Evolutionary conservation across 2,113 vertebrate genomes (phyloP), one percentile per base, ranked within the genome.

Genomic region (Herpailurus yagouaroundi): DNA sequence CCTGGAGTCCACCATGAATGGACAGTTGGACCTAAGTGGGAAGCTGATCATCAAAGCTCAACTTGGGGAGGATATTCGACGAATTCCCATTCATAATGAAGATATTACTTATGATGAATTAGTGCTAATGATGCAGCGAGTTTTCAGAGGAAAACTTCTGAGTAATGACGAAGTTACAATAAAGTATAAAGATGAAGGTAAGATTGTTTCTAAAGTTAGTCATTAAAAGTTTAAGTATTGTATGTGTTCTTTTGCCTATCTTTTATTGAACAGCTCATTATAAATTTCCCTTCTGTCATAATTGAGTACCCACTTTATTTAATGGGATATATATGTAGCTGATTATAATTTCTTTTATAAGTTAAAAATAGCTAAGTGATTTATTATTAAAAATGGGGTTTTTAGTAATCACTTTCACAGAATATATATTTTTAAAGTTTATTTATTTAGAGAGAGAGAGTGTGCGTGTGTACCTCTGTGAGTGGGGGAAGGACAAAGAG

Each of bases 1-100:
- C 98, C 98, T 98, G 93, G 98, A 98, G 97, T 97, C 98, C 98
- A 99, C 98, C 98, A 99, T 99, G 99, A 99, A 99, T 92, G 99
- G 99, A 95, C 99, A 99, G 98, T 99, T 99, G 99, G 99, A 99
- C 98, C 98, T 99, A 95, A 99, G 99, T 91, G 99, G 99, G 97
- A 99, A 99, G 98, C 99, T 99, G 97, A 99, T 99, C 97, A 99
- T 99, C 98, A 99, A 99, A 99, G 99, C 99, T 98, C 99, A 99
- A 98, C 98, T 99, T 98, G 99, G 99, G 5, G 99, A 99, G 33
- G 99, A 99, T 98, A 99, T 99, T 98, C 99, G 99, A 83, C 99
- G 99, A 97, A 99, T 99, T 98, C 99, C 99, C 82, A 99, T 99
- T 98, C 99, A 99, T 97, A 99, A 99, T 98, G 99, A 99, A 98